Conservation (phyloP, 2,113 vertebrate species). For the Otis tarda region DNA sequence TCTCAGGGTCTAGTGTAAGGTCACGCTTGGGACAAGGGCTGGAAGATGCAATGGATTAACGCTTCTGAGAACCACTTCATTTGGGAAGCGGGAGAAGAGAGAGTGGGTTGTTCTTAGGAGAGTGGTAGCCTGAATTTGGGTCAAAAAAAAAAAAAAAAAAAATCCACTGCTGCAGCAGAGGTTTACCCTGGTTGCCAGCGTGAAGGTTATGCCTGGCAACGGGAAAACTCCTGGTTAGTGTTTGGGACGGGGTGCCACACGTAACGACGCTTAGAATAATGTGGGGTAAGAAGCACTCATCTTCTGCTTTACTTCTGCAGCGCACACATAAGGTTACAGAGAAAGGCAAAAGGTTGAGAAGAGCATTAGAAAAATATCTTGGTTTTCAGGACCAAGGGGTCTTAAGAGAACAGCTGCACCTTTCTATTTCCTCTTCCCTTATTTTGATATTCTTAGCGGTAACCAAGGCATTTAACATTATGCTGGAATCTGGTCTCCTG, state of each 20-base stretch:
- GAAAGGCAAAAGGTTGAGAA: neutral
- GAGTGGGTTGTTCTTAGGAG: neutral
- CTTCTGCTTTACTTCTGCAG: neutral
- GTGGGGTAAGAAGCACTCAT: neutral
- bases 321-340: neutral
- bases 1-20: neutral
- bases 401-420: neutral
- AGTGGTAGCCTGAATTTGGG: neutral
- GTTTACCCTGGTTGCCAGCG: neutral
- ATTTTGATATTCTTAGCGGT: neutral
- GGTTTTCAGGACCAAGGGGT: neutral
- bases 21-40: neutral
- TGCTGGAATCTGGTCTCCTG: neutral
- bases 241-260: neutral
- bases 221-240: neutral
- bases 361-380: neutral
- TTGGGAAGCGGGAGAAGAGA: neutral
- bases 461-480: neutral
- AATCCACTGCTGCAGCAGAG: neutral
- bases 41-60: neutral
- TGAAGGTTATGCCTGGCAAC: neutral
- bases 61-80: neutral
- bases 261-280: neutral
- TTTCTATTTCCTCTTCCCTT: neutral
- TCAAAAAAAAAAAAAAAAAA: neutral